Percentiles rank a stretch among this genome's conserved stretches.
Evolutionary conservation across 2,797 vertebrate species (phyloP).

Genomic region (Psittacula derbiana): DNA sequence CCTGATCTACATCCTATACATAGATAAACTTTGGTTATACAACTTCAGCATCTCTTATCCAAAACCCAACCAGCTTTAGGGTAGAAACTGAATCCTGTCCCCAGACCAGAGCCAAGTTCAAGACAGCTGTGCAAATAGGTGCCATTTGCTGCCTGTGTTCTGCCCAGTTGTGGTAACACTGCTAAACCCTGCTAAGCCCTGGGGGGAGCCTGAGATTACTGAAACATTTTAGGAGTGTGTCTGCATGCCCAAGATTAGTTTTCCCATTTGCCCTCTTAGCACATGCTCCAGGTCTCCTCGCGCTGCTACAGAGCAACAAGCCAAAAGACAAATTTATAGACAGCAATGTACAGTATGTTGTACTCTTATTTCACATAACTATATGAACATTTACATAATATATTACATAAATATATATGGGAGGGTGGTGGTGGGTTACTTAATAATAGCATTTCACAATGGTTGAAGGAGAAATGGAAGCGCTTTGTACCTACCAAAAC

Average conservation of each 20-base stretch:
- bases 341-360: not conserved
- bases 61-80: not conserved
- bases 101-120: not conserved
- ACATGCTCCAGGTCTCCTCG: rapidly evolving
- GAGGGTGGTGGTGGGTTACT: not conserved
- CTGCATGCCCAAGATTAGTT: not conserved
- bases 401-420: not conserved
- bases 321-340: not conserved
- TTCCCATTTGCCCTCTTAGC: not conserved
- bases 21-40: rapidly evolving
- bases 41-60: not conserved
- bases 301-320: not conserved
- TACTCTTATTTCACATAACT: not conserved
- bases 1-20: not conserved
- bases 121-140: not conserved
- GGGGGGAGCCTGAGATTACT: too few relatives aligned
- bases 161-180: not conserved
- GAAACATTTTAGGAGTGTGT: rapidly evolving
- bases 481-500: not conserved
- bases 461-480: not conserved
- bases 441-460: not conserved
- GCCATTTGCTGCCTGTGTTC: not conserved
- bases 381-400: rapidly evolving
- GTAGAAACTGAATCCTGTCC: not conserved
- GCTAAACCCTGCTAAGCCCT: rapidly evolving